Conservation (phyloP, 2,113 vertebrate species). For the Ciconia stormi region DNA sequence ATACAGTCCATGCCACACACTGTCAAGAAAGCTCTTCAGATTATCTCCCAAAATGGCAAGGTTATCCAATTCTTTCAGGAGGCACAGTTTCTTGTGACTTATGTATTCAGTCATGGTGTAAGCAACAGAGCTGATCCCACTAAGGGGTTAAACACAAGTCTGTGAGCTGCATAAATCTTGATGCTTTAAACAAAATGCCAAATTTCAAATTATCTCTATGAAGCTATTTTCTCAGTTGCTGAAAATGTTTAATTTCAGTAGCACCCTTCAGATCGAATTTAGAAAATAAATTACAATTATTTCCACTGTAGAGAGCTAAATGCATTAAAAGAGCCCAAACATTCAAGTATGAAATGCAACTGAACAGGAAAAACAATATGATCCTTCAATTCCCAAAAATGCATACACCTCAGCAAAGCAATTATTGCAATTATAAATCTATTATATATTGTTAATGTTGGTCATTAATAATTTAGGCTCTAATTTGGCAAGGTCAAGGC, state of each 20-base stretch:
- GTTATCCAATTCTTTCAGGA: neutral
- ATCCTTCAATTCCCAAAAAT: neutral
- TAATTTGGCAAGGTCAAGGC: neutral
- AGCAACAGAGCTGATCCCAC: neutral
- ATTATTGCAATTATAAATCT: neutral
- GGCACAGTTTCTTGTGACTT: neutral
- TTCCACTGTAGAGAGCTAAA: neutral
- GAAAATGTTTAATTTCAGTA: neutral
- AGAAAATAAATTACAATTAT: neutral
- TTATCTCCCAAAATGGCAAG: neutral
- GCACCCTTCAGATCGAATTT: neutral
- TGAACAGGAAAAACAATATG: neutral
- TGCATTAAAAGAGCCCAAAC: neutral
- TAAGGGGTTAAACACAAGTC: neutral
- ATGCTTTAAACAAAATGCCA: neutral
- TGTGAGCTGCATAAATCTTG: neutral
- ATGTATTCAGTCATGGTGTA: neutral
- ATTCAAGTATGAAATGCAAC: neutral
- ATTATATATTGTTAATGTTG: neutral
- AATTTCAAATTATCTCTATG: neutral
- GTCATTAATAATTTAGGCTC: neutral
- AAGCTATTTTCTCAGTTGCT: neutral
- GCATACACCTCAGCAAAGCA: neutral
- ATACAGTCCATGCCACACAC: neutral
- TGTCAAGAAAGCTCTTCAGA: neutral